A percentile compares a stretch with the other conserved stretches of the same genome.
Evolutionary conservation across 2,113 vertebrate species (phyloP).

Genomic region (Accipiter cooperii): DNA sequence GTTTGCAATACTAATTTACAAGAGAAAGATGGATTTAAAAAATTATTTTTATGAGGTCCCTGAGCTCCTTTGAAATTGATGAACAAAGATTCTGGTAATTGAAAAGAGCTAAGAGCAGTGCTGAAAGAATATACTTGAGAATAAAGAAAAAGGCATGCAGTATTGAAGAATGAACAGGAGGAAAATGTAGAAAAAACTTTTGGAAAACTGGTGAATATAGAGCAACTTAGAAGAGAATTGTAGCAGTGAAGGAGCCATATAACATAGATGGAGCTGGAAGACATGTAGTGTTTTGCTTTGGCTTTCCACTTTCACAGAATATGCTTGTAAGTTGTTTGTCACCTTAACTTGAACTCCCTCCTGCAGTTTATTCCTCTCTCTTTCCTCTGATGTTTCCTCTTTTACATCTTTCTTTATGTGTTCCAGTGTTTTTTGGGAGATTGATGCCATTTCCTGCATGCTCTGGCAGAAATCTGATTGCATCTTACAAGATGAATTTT

Average conservation of each 20-base stretch:
- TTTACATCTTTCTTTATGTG: neutral
- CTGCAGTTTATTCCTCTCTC: neutral
- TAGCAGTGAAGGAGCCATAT: neutral
- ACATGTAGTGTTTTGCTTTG: neutral
- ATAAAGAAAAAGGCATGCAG: neutral
- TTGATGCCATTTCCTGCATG: neutral
- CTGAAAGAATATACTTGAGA: neutral
- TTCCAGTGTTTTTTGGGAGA: neutral
- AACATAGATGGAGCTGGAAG: neutral
- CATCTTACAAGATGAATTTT: neutral
- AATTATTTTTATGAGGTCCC: neutral
- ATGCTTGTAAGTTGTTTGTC: neutral
- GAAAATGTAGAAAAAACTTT: neutral
- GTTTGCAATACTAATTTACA: neutral
- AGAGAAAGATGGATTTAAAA: neutral
- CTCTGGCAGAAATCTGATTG: neutral
- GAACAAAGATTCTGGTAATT: neutral
- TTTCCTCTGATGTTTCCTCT: neutral
- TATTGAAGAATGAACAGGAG: neutral
- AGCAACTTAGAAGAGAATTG: neutral
- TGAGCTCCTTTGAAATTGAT: neutral
- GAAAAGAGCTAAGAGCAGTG: neutral
- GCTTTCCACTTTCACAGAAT: neutral
- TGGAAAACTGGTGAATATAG: neutral
- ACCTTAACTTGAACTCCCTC: neutral